Base-by-base conservation (phyloP, 2,113 vertebrate genomes). In the Tupaia chinensis region DNA sequence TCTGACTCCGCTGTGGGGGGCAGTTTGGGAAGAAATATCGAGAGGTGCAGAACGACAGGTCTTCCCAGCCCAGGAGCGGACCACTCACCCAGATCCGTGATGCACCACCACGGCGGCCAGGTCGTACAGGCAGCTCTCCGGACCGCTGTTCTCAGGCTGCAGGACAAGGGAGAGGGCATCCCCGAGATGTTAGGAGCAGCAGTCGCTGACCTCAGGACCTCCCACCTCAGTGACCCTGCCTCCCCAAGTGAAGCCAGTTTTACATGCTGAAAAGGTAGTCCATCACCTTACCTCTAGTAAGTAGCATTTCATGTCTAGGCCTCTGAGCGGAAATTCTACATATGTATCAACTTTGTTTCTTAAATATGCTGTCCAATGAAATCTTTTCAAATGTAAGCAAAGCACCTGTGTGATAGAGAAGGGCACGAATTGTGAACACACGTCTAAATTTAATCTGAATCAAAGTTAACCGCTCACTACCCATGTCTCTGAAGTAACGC, bases 281-380 rank as follows among this genome's bases (percentile, higher is more conserved):
- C 44, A 61, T 3, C 25, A 7, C 19, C 76, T 97, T 98, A 99
- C 99, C 99, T 99, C 99, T 81, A 99, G 98, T 97, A 99, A 98
- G 98, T 99, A 99, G 96, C 99, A 98, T 96, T 99, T 99, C 99
- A 99, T 99, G 98, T 99, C 99, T 97, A 99, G 99, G 96, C 99
- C 99, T 97, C 98, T 98, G 95, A 99, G 98, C 16, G 99, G 99
- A 97, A 99, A 99, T 78, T 99, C 99, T 87, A 99, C 99, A 0
- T 99, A 99, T 0, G 99, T 99, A 89, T 99, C 99, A 76, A 99
- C 99, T 98, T 99, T 99, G 98, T 99, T 99, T 94, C 99, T 99
- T 98, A 99, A 98, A 98, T 99, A 99, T 0, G 99, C 99, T 34
- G 99, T 99, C 99, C 99, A 99, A 96, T 99, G 99, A 97, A 99